Conservation (phyloP, 2,888 invertebrate species). For the Hipparchia semele region DNA sequence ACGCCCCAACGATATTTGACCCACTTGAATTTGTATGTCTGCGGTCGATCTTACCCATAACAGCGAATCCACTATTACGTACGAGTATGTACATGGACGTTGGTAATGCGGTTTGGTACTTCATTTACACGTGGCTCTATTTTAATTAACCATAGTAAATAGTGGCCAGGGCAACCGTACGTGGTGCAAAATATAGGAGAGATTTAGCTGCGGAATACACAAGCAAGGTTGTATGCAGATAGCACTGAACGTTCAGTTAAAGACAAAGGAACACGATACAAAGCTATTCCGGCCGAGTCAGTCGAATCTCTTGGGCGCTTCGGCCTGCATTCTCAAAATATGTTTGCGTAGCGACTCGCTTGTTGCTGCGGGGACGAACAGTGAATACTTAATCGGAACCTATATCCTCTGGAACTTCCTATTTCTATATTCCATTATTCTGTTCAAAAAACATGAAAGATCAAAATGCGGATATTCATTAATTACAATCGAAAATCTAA, state of each 20-base stretch:
- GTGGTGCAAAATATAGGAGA: background rate
- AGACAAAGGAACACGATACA: conserved; percentile 25
- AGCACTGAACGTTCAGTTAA: conserved; percentile 23
- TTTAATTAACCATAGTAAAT: background rate
- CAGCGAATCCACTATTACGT: background rate
- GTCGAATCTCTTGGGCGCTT: conserved; percentile 28
- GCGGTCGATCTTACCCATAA: too few relatives aligned
- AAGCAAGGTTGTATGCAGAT: conserved; percentile 13
- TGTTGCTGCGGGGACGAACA: conserved; percentile 25
- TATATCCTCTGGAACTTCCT: conserved; percentile 9
- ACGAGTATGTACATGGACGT: background rate
- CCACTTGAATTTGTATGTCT: too few relatives aligned
- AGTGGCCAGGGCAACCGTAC: background rate
- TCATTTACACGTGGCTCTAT: background rate
- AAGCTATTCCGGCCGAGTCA: conserved; percentile 25
- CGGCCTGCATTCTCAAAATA: conserved; percentile 31
- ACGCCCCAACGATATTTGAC: too few relatives aligned
- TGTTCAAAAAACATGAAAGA: too few relatives aligned
- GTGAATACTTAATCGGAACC: conserved; percentile 16
- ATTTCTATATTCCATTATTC: too few relatives aligned
- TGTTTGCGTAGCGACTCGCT: conserved; percentile 24
- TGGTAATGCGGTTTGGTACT: background rate
- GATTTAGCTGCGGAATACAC: conserved; percentile 13
- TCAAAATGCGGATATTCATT: too few relatives aligned
- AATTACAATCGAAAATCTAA: too few relatives aligned